Conservation (phyloP, 2,888 invertebrate species). For the Barypeithes pellucidus region DNA sequence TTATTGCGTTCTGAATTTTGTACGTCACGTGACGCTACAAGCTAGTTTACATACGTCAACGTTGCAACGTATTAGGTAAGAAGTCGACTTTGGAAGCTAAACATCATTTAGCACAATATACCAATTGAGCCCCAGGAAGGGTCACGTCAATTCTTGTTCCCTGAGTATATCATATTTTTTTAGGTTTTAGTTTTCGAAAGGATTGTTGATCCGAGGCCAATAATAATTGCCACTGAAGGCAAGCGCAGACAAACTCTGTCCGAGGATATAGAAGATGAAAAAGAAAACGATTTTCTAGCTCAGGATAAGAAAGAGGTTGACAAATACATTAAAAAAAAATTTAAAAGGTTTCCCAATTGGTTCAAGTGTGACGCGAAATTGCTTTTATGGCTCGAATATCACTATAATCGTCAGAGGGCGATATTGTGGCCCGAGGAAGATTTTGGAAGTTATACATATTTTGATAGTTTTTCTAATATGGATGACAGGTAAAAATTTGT, state of each 20-base stretch:
- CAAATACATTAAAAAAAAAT: constrained; percentile 46
- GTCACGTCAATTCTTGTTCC: background rate
- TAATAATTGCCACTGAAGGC: no score
- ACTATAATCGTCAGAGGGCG: constrained; percentile 67
- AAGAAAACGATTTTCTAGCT: constrained; percentile 23
- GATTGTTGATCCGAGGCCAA: constrained; percentile 14
- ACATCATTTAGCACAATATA: no score
- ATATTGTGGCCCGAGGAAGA: constrained; percentile 70
- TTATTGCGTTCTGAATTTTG: no score
- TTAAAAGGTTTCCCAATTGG: constrained; percentile 32
- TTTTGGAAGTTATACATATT: constrained; percentile 59
- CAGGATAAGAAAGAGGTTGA: constrained; percentile 60
- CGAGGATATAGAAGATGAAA: background rate
- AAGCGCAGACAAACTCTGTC: no score
- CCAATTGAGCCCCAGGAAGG: no score
- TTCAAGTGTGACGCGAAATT: constrained; percentile 64
- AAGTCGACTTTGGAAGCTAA: no score
- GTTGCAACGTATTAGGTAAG: no score
- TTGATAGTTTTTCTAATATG: constrained; percentile 34
- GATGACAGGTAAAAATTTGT: constrained; percentile 36
- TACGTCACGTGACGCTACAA: no score
- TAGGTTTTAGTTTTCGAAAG: constrained; percentile 40
- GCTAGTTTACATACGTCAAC: no score
- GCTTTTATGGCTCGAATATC: constrained; percentile 69
- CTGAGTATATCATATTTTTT: background rate